phyloP scores from a whole-genome alignment of 2,888 invertebrate species.

The Cheilosia vulpina region DNA sequence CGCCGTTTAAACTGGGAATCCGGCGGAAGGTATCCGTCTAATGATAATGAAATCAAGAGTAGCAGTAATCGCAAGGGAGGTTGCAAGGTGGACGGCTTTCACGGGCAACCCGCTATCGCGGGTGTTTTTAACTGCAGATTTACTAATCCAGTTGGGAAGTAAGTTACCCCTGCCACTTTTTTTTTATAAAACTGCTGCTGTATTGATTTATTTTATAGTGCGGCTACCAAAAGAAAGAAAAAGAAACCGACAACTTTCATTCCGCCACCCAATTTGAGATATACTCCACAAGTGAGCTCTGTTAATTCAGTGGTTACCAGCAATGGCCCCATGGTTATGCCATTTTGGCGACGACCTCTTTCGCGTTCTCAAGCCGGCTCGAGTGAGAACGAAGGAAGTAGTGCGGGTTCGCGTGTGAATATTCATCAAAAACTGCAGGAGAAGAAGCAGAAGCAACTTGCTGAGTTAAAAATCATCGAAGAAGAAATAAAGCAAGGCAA shows the following conservation, averaged over 20 bases:
- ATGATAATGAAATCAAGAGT: slow-evolving; percentile 56
- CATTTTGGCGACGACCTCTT: slow-evolving; percentile 90
- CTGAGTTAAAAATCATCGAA: slow-evolving; percentile 91
- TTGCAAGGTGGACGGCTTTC: slow-evolving; percentile 45
- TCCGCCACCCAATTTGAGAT: slow-evolving; percentile 86
- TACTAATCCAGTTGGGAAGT: slow-evolving; percentile 89
- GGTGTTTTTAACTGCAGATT: slow-evolving; percentile 96
- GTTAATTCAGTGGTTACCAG: slow-evolving; percentile 49
- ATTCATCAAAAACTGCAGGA: slow-evolving; percentile 94
- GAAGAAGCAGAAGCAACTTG: slow-evolving; percentile 94
- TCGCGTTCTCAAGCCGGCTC: slow-evolving; percentile 86
- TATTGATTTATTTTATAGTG: slow-evolving; percentile 46
- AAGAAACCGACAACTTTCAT: slow-evolving; percentile 96
- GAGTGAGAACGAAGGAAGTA: slow-evolving; percentile 90
- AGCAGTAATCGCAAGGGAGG: slow-evolving; percentile 44
- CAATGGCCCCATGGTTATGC: slow-evolving; percentile 85
- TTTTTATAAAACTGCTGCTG: neutral
- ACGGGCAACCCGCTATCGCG: slow-evolving; percentile 85
- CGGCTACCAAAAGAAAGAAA: slow-evolving; percentile 89
- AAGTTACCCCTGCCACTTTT: slow-evolving; percentile 30
- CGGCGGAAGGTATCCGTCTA: slow-evolving; percentile 84
- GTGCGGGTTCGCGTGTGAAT: slow-evolving; percentile 90
- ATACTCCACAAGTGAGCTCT: slow-evolving; percentile 71
- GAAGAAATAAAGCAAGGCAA: slow-evolving; percentile 95
- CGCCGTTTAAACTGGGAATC: slow-evolving; percentile 89